Conservation (phyloP, 2,797 vertebrate species). For the Lacerta bilineata region DNA sequence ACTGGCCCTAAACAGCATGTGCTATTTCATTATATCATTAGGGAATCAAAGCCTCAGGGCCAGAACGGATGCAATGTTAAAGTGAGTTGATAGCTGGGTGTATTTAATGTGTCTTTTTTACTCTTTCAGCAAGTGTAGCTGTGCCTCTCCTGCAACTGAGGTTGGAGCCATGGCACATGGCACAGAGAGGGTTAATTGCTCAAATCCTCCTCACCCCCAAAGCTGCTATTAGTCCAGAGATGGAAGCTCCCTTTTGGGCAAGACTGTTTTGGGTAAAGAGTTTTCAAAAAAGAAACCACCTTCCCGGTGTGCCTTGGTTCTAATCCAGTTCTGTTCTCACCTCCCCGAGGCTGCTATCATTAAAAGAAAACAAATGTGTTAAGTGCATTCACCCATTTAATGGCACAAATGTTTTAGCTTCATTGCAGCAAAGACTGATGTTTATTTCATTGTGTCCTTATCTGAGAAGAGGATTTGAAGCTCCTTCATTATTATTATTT, state of each 20-base stretch:
- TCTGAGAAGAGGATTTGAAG: neutral
- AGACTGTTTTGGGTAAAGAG: neutral
- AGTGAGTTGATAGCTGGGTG: neutral
- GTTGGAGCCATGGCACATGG: neutral
- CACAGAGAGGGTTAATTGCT: neutral
- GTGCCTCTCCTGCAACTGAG: neutral
- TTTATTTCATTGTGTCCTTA: conserved; percentile 20
- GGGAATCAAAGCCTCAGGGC: neutral
- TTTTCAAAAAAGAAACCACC: neutral
- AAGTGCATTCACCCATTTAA: neutral
- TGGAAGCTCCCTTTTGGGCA: neutral
- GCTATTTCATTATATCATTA: neutral
- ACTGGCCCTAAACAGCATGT: neutral
- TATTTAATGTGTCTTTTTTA: neutral
- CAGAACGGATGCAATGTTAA: neutral
- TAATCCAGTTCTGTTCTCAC: neutral
- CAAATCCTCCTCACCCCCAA: neutral
- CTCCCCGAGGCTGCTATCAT: neutral
- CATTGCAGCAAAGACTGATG: neutral
- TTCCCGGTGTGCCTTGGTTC: neutral
- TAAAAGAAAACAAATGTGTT: neutral
- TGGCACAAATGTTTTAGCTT: neutral
- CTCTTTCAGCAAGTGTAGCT: neutral
- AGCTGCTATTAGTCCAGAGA: neutral
- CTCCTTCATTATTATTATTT: neutral